Conservation (phyloP, 53 echinoderm and acorn worm species). For the Luidia sarsii region DNA sequence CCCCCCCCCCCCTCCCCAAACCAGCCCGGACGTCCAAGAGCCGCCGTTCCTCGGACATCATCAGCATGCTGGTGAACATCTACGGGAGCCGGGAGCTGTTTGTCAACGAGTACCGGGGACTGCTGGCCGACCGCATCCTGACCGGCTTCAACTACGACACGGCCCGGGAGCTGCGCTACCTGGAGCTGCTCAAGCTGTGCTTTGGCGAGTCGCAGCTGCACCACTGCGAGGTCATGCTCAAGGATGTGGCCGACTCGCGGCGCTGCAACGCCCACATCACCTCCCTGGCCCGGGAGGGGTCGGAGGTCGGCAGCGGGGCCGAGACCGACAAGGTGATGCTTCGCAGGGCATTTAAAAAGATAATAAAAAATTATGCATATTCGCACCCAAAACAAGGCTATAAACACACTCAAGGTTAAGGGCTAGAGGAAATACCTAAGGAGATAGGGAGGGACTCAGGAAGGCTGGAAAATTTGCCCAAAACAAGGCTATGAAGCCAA, state of each 20-base stretch:
- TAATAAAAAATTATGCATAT: no score
- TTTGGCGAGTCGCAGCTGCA: constrained; percentile 98
- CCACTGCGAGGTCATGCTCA: constrained; percentile 97
- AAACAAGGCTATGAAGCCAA: no score
- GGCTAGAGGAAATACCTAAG: no score
- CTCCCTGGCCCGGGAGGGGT: constrained; percentile 38
- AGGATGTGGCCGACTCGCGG: constrained; percentile 94
- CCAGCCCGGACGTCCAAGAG: constrained; percentile 76
- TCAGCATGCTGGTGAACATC: constrained; percentile 96
- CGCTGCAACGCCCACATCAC: constrained; percentile 67
- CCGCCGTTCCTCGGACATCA: constrained; percentile 92
- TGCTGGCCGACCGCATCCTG: constrained; percentile 92
- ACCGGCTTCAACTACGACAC: constrained; percentile 94
- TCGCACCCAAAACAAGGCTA: no score
- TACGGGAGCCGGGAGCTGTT: constrained; percentile 93
- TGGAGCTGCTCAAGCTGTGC: constrained; percentile 92
- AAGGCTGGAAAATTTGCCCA: no score
- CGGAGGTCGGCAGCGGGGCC: neutral
- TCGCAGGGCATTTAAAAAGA: no score
- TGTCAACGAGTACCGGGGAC: constrained; percentile 93
- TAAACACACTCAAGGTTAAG: no score
- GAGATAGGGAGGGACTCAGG: no score
- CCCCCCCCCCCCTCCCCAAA: no score
- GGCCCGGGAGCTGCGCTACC: constrained; percentile 89
- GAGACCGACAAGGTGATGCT: constrained; percentile 21